phyloP scores from a whole-genome alignment of 1,140 invertebrate genomes.

The Dreissena polymorpha region DNA sequence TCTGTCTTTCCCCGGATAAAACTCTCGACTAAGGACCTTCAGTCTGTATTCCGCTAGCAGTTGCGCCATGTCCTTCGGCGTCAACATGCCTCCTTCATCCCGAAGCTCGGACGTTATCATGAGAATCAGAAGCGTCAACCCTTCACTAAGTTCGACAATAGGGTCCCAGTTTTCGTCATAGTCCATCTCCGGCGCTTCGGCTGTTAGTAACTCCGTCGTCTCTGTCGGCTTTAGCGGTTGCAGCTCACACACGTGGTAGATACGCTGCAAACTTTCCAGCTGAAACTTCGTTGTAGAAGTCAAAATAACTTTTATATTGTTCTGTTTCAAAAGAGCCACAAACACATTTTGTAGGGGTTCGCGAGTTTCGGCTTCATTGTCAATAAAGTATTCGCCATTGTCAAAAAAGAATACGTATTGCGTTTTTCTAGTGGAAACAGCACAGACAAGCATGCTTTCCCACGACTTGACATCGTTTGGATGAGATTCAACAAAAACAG shows the following conservation, averaged over 20 bases:
- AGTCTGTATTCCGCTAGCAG: slow-evolving; percentile 29
- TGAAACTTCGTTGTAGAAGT: slow-evolving; percentile 33
- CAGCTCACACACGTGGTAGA: slow-evolving; percentile 28
- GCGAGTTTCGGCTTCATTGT: neutral
- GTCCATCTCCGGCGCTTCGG: slow-evolving; percentile 5
- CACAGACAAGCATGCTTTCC: slow-evolving; percentile 15
- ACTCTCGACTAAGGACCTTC: slow-evolving; percentile 34
- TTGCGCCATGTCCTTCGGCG: slow-evolving; percentile 38
- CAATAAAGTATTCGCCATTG: slow-evolving; percentile 47
- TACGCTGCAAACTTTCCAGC: slow-evolving; percentile 1
- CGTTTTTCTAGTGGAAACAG: neutral
- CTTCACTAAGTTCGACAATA: slow-evolving; percentile 39
- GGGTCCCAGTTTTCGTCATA: slow-evolving; percentile 16
- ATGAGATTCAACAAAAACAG: neutral
- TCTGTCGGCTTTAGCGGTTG: slow-evolving; percentile 13
- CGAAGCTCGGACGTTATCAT: slow-evolving; percentile 44
- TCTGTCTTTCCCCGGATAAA: slow-evolving; percentile 46
- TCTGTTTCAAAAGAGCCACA: neutral
- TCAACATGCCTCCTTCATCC: slow-evolving; percentile 20
- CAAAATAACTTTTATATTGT: slow-evolving; percentile 39
- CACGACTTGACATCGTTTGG: neutral
- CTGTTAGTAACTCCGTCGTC: slow-evolving; percentile 16
- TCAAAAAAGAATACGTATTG: slow-evolving; percentile 39
- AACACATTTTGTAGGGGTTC: slow-evolving; percentile 22
- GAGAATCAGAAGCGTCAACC: slow-evolving; percentile 34